Evolutionary conservation across 2,888 invertebrate genomes (phyloP), one percentile per base, ranked within the genome.

Genomic region (Rhaphigaster nebulosa): DNA sequence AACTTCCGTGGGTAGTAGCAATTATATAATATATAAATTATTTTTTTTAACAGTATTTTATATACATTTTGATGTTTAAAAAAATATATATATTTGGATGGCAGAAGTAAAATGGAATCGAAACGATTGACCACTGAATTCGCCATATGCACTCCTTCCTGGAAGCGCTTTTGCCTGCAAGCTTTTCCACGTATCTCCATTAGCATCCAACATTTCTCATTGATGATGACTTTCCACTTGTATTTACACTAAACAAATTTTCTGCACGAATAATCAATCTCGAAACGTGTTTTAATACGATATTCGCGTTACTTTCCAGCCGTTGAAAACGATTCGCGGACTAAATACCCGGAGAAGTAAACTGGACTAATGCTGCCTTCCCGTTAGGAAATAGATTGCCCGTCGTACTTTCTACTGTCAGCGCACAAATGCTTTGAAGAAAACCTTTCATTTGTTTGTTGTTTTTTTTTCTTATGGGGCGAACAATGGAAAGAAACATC

Each of bases 331-430:
- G 65, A 65, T 34, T 18, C 5, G 29, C 65, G 65, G 65, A 29
- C 80, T 38, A 41, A 80, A 80, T 41, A 13, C 20, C 18, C 4
- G 41, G 23, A 80, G 80, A 41, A 26, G 13, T 41, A 15, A 80
- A 80, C 80, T 80, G 80, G 80, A 41, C 80, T 45, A 26, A 80
- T n/a, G 41, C 41, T 38, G 26, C 26, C 80, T 80, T 80, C 41
- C 80, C 80, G 80, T 80, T 80, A 41, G 80, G 41, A 80, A 80
- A 65, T 65, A 65, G 29, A 29, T 65, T 29, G 65, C 65, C 29
- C 15, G 26, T 41, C 12, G 41, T 80, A 80, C 80, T 80, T 80
- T 80, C 80, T 80, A 80, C 38, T 80, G 26, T 23, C 41, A 41
- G 41, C 26, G 13, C 41, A 80, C 80, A 41, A 23, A 41, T 13